These are phyloP conservation scores for Tupiocoris notatus DNA, from an alignment of 2,888 invertebrate genomes.

Conservation along the genomic window DNA sequence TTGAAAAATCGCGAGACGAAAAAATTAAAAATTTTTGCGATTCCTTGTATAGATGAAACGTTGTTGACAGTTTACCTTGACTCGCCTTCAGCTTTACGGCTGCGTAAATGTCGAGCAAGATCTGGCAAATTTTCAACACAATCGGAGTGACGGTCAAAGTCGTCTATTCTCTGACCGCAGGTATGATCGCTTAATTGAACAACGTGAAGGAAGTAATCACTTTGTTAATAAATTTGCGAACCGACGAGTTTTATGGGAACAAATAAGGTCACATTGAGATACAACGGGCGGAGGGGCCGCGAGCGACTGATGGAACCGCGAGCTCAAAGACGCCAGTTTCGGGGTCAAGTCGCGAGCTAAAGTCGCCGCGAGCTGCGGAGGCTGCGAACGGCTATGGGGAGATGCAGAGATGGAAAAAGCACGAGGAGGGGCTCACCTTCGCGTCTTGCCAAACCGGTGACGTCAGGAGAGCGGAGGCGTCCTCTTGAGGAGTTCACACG, in stretches of 20 bases:
- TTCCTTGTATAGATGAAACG: too few relatives aligned
- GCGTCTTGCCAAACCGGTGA: conserved; percentile 37
- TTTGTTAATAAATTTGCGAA: too few relatives aligned
- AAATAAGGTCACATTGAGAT: too few relatives aligned
- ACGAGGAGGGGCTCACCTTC: background rate
- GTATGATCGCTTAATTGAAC: too few relatives aligned
- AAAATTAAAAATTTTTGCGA: too few relatives aligned
- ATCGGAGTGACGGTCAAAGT: too few relatives aligned
- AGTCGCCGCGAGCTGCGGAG: background rate
- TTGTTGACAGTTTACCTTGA: background rate
- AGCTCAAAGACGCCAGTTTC: background rate
- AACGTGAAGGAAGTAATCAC: too few relatives aligned
- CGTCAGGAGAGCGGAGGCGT: conserved; percentile 10
- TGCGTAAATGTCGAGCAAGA: too few relatives aligned
- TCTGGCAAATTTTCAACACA: too few relatives aligned
- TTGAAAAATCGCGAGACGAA: too few relatives aligned
- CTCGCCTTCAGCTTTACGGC: background rate
- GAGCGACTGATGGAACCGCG: background rate
- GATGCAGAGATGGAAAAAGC: background rate
- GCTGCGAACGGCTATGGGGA: background rate
- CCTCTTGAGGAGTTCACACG: background rate
- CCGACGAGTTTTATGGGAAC: too few relatives aligned
- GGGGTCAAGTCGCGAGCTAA: background rate
- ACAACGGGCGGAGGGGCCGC: background rate
- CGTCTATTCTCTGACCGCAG: too few relatives aligned